Evolutionary conservation across 2,888 invertebrate genomes (phyloP).

Genomic region (Pocota personata): DNA sequence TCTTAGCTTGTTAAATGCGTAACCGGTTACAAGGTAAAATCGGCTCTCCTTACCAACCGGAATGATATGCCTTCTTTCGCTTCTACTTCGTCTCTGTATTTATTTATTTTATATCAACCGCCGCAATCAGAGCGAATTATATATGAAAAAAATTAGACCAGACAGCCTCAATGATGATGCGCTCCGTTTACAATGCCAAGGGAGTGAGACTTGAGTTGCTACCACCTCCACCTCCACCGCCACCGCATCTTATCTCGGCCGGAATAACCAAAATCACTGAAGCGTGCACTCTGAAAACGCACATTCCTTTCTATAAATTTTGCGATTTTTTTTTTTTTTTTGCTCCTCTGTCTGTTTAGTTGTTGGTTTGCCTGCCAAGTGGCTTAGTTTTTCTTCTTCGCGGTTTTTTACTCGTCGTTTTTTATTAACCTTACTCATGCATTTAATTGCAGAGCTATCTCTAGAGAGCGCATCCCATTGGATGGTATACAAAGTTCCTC

Average conservation of each 20-base stretch:
- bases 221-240: background rate
- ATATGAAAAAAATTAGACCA: background rate
- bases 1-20: background rate
- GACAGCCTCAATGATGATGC: constrained; percentile 8
- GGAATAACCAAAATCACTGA: constrained; percentile 31
- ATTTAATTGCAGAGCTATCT: constrained; percentile 35
- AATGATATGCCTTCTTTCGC: background rate
- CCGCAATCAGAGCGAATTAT: background rate
- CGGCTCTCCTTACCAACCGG: constrained; percentile 16
- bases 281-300: constrained; percentile 54
- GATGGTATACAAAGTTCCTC: background rate
- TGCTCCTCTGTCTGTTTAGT: background rate
- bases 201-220: constrained; percentile 11
- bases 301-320: constrained; percentile 27
- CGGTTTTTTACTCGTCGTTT: background rate
- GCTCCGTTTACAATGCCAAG: constrained; percentile 38
- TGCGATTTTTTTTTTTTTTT: constrained; percentile 1
- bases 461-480: background rate
- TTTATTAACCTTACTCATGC: background rate
- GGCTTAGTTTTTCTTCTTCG: constrained; percentile 20
- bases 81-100: background rate
- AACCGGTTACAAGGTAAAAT: constrained; percentile 51
- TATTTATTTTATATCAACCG: constrained; percentile 33
- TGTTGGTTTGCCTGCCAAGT: constrained; percentile 27
- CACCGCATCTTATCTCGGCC: constrained; percentile 11